Conservation (phyloP, 1,140 invertebrate species). For the Drosophila busckii region DNA sequence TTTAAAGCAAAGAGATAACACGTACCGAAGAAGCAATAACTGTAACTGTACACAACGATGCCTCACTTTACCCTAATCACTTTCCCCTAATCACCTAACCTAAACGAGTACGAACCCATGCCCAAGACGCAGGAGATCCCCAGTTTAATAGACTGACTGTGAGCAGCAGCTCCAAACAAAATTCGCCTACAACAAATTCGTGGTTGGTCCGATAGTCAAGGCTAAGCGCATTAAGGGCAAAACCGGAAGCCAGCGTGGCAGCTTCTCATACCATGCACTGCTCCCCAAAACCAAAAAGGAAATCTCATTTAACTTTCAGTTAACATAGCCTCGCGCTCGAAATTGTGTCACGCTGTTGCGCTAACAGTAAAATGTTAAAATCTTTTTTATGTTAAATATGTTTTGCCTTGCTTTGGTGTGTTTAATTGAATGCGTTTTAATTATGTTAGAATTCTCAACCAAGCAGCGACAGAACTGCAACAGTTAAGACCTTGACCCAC, state of each 20-base stretch:
- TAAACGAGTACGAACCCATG: too few species aligned
- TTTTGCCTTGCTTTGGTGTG: conserved; percentile 67
- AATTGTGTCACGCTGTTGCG: too few species aligned
- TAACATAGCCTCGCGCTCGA: too few species aligned
- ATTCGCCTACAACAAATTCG: neutral
- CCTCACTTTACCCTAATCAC: too few species aligned
- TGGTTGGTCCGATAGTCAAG: conserved; percentile 1
- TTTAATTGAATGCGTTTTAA: conserved; percentile 75
- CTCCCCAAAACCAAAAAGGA: too few species aligned
- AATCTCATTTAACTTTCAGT: too few species aligned
- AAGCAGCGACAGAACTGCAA: conserved; percentile 26
- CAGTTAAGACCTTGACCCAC: conserved; percentile 13
- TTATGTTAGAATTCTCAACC: conserved; percentile 71
- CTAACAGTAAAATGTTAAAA: conserved; percentile 1
- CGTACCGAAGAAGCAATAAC: conserved; percentile 45
- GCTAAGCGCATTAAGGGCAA: too few species aligned
- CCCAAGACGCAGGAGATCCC: neutral
- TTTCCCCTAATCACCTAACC: too few species aligned
- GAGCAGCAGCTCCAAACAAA: neutral
- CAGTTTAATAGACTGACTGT: conserved; percentile 1
- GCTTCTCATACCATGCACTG: too few species aligned
- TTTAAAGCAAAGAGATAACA: conserved; percentile 45
- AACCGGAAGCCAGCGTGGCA: too few species aligned
- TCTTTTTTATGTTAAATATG: conserved; percentile 13
- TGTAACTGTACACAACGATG: conserved; percentile 28